Percentiles rank a stretch among this genome's conserved stretches.
Conservation (phyloP, 2,797 vertebrate genomes). For the Momotus momota region DNA sequence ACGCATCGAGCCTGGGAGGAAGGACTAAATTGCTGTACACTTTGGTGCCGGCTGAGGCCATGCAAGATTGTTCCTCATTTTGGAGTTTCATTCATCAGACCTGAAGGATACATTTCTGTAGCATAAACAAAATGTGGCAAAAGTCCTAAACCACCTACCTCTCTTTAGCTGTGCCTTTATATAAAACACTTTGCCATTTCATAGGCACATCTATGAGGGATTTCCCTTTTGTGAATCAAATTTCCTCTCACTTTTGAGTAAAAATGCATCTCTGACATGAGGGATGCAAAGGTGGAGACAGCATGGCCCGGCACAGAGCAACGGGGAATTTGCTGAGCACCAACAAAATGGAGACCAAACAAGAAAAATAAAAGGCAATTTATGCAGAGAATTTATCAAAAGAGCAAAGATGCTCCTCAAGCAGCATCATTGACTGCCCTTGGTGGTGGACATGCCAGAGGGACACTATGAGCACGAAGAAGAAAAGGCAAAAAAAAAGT, state of each 20-base stretch:
- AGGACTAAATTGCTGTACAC: not conserved
- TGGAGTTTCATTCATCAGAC: not conserved
- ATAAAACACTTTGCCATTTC: not conserved
- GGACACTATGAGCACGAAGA: not conserved
- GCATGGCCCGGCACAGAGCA: not conserved
- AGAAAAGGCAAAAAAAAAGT: not conserved
- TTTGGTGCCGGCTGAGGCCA: not conserved
- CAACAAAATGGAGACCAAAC: not conserved
- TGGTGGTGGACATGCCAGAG: not conserved
- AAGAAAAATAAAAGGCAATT: slow-evolving; percentile 37
- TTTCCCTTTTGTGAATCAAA: slow-evolving; percentile 21
- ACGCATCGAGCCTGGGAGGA: not conserved
- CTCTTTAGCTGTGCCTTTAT: not conserved
- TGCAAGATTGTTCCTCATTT: not conserved
- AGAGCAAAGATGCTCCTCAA: not conserved
- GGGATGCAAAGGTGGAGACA: not conserved
- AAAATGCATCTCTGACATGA: not conserved
- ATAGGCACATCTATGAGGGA: not conserved
- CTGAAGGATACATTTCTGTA: not conserved
- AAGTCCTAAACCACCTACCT: not conserved
- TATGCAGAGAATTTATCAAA: slow-evolving; percentile 2
- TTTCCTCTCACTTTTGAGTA: slow-evolving; percentile 11
- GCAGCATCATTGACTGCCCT: not conserved
- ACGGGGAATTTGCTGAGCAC: not conserved
- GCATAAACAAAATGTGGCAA: not conserved